Conservation (phyloP, 2,113 vertebrate genomes). For the Abramis brama region DNA sequence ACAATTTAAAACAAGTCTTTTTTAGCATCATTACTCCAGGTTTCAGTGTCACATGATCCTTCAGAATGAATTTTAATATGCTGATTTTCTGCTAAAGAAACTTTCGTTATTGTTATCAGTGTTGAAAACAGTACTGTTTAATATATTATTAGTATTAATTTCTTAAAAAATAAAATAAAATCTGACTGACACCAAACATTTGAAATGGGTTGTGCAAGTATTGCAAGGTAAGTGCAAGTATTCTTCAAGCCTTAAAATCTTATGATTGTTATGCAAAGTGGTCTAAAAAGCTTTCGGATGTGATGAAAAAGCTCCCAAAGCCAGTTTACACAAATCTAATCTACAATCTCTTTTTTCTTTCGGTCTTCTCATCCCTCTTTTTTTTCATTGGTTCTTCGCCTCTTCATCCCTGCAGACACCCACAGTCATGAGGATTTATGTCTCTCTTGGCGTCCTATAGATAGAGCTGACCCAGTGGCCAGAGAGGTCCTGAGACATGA, state of each 20-base stretch:
- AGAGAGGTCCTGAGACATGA: slow-evolving; percentile 47
- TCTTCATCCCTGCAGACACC: slow-evolving; percentile 47
- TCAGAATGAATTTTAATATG: no score
- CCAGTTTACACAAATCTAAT: slow-evolving; percentile 2
- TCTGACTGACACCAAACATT: no score
- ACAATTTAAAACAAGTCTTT: not conserved
- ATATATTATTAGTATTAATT: no score
- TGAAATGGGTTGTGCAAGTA: no score
- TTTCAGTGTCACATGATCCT: no score
- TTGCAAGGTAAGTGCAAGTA: not conserved
- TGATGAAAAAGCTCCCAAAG: not conserved
- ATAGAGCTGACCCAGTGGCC: slow-evolving; percentile 53
- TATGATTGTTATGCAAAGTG: not conserved
- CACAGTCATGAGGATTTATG: slow-evolving; percentile 55
- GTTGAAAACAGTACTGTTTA: no score
- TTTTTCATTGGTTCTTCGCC: slow-evolving; percentile 18
- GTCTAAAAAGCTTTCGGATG: not conserved
- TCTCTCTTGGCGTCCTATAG: slow-evolving; percentile 43
- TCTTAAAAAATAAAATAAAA: no score
- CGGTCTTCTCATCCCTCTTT: not conserved
- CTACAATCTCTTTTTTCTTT: slow-evolving; percentile 2
- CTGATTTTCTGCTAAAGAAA: no score
- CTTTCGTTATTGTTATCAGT: no score
- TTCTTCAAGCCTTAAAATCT: not conserved
- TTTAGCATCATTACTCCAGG: not conserved